Evolutionary conservation across 2,888 invertebrate species (phyloP).

Genomic region (Latrodectus elegans): DNA sequence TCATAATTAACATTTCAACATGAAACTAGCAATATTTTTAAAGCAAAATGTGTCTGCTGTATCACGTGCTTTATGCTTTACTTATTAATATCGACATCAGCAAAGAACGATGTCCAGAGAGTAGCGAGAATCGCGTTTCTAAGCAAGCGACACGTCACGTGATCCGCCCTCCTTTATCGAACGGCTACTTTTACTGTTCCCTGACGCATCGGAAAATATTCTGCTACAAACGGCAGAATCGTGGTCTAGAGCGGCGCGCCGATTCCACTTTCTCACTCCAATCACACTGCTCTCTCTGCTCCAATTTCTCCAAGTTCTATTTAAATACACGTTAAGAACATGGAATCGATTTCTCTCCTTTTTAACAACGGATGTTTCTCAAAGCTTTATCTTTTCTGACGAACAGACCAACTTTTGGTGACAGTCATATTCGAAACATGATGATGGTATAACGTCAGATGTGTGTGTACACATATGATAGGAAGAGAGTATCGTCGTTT

Average conservation of each 20-base stretch:
- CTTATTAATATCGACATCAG: no score
- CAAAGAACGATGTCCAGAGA: no score
- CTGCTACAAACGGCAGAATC: conserved; percentile 49
- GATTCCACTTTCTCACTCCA: neutral
- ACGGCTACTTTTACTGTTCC: conserved; percentile 58
- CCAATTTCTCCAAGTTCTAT: neutral
- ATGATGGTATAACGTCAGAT: neutral
- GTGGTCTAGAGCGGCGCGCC: neutral
- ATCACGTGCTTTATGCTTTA: no score
- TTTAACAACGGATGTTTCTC: neutral
- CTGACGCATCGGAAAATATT: conserved; percentile 56
- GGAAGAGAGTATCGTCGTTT: neutral
- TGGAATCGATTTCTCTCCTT: neutral
- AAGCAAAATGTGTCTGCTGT: no score
- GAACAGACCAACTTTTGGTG: no score
- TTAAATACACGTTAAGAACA: neutral
- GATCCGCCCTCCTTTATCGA: conserved; percentile 66
- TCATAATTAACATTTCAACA: no score
- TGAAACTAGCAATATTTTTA: no score
- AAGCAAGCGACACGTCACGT: conserved; percentile 47
- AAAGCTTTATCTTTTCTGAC: neutral
- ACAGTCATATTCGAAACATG: neutral
- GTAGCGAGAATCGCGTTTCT: conserved; percentile 16
- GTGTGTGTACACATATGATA: neutral
- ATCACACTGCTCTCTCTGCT: neutral